phyloP scores from a whole-genome alignment of 1,140 invertebrate species.

The Riptortus pedestris region DNA sequence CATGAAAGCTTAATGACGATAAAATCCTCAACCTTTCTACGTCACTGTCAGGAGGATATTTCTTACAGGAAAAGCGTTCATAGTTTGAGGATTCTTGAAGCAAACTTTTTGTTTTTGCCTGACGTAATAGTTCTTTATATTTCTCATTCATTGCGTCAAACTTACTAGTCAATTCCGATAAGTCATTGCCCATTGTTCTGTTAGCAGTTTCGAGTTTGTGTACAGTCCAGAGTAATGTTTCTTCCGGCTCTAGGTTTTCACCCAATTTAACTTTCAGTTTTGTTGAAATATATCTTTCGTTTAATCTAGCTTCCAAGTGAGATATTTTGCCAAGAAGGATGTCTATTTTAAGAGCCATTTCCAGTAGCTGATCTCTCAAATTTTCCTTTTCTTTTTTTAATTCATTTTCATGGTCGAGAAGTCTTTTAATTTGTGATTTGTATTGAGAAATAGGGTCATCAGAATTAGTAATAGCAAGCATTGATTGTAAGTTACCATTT shows the following conservation, averaged over 20 bases:
- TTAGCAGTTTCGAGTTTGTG: background rate
- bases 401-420: background rate
- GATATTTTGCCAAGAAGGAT: background rate
- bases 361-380: background rate
- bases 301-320: background rate
- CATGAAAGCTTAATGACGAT: background rate
- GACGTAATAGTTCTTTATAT: background rate
- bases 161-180: background rate
- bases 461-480: background rate
- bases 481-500: background rate
- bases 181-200: background rate
- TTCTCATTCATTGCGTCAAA: background rate
- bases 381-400: background rate
- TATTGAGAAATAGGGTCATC: background rate
- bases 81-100: background rate
- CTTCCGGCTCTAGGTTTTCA: background rate
- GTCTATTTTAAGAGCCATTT: background rate
- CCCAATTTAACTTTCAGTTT: background rate
- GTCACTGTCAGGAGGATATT: no score
- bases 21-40: background rate
- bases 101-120: background rate
- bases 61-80: background rate
- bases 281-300: background rate
- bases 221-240: background rate
- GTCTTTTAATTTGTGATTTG: background rate